Percentiles rank a stretch among this genome's conserved stretches.
Conservation (phyloP, 2,797 vertebrate species). For the Clarias platycephalus region DNA sequence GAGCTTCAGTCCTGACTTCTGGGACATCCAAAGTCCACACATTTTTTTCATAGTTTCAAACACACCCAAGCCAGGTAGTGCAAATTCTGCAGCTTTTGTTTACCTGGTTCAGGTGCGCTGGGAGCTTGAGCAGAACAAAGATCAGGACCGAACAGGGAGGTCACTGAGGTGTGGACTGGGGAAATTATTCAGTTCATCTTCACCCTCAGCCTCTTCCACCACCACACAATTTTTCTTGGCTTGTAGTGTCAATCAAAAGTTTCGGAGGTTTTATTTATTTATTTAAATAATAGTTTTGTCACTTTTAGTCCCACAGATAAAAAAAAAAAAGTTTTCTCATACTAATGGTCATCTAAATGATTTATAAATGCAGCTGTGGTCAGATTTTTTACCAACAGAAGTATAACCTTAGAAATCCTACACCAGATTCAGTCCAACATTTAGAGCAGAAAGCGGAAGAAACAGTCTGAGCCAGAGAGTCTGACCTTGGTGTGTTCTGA, state of each 20-base stretch:
- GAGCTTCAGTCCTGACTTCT: not conserved
- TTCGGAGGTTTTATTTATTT: not conserved
- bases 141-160: not conserved
- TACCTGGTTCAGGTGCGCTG: constrained; percentile 8
- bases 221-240: not conserved
- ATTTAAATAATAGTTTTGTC: not conserved
- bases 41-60: not conserved
- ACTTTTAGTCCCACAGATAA: not conserved
- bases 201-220: not conserved
- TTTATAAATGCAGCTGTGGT: not conserved
- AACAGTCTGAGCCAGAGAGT: no score
- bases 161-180: not conserved
- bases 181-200: not conserved
- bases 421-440: not conserved
- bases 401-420: not conserved
- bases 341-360: no score
- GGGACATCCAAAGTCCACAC: not conserved
- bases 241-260: not conserved
- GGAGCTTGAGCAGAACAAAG: constrained; percentile 7
- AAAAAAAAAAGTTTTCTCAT: no score
- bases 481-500: not conserved
- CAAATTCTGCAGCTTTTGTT: constrained; percentile 1
- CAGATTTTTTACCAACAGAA: not conserved
- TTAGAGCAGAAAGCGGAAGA: not conserved
- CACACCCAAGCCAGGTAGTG: not conserved